phyloP scores from a whole-genome alignment of 2,113 vertebrate genomes.

The Elephantulus edwardii region DNA sequence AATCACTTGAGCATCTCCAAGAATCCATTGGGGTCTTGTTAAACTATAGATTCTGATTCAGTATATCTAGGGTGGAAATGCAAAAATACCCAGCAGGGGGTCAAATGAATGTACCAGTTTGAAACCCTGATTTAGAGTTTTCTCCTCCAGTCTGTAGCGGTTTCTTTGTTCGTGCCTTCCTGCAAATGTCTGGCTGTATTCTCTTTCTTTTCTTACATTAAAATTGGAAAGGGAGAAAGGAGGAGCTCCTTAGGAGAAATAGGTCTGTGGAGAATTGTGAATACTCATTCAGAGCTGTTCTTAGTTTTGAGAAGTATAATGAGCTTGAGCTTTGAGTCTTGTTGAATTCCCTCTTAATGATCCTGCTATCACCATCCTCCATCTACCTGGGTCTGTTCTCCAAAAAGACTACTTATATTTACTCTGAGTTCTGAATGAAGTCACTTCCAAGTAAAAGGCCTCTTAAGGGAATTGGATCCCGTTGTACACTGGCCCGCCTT shows the following conservation, averaged over 20 bases:
- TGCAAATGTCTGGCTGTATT: background rate
- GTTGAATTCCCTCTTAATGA: slow-evolving; percentile 62
- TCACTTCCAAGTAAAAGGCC: slow-evolving; percentile 61
- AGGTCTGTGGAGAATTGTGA: slow-evolving; percentile 64
- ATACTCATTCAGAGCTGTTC: slow-evolving; percentile 73
- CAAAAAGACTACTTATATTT: slow-evolving; percentile 54
- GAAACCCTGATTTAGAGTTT: background rate
- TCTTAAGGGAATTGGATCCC: slow-evolving; percentile 34
- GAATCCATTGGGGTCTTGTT: too few relatives aligned
- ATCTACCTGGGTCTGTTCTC: slow-evolving; percentile 32
- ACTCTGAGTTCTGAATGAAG: slow-evolving; percentile 68
- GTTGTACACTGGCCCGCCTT: slow-evolving; percentile 23
- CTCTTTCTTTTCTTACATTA: slow-evolving; percentile 54
- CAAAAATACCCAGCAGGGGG: background rate
- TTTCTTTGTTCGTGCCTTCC: slow-evolving; percentile 57
- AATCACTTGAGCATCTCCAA: too few relatives aligned
- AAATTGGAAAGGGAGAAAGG: slow-evolving; percentile 57
- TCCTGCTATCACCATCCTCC: background rate
- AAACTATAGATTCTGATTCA: too few relatives aligned
- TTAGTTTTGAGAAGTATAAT: slow-evolving; percentile 66
- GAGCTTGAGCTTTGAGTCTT: slow-evolving; percentile 71
- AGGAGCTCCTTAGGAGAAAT: slow-evolving; percentile 57
- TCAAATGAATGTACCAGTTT: background rate
- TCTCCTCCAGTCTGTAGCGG: slow-evolving; percentile 38
- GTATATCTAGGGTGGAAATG: background rate